Conservation (phyloP, 2,888 invertebrate species). For the Cloeon dipterum region DNA sequence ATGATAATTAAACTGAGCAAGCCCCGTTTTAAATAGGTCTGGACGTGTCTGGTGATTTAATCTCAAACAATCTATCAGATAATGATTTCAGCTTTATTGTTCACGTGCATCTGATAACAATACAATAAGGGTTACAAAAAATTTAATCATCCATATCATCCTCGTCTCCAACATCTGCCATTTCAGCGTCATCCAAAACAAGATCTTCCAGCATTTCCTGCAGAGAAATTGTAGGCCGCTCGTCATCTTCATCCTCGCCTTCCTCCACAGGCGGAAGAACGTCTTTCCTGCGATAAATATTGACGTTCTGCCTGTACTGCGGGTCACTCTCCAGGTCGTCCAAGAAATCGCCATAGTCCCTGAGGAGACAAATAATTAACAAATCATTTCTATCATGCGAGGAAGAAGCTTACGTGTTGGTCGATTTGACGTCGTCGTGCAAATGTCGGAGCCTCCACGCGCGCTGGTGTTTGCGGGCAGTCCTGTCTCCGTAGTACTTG, state of each 20-base stretch:
- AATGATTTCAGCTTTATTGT: no score
- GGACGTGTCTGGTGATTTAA: no score
- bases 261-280: conserved; percentile 30
- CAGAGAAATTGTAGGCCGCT: conserved; percentile 51
- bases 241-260: conserved; percentile 25
- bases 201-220: conserved; percentile 90
- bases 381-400: background rate
- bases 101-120: no score
- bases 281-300: conserved; percentile 53
- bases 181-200: conserved; percentile 55
- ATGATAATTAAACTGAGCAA: no score
- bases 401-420: conserved; percentile 20
- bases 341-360: conserved; percentile 86
- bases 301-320: conserved; percentile 68
- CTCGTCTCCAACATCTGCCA: conserved; percentile 17
- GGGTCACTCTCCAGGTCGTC: conserved; percentile 95
- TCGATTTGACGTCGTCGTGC: conserved; percentile 36
- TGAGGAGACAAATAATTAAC: conserved; percentile 18
- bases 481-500: conserved; percentile 60
- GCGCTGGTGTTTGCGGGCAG: conserved; percentile 41
- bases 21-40: no score
- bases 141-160: no score
- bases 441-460: conserved; percentile 86
- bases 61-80: no score
- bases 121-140: no score